A percentile compares a stretch with the other conserved stretches of the same genome.
These are phyloP conservation scores for Planiliza haematocheilus DNA, from an alignment of 2,113 vertebrate species.

Conservation along the genomic window DNA sequence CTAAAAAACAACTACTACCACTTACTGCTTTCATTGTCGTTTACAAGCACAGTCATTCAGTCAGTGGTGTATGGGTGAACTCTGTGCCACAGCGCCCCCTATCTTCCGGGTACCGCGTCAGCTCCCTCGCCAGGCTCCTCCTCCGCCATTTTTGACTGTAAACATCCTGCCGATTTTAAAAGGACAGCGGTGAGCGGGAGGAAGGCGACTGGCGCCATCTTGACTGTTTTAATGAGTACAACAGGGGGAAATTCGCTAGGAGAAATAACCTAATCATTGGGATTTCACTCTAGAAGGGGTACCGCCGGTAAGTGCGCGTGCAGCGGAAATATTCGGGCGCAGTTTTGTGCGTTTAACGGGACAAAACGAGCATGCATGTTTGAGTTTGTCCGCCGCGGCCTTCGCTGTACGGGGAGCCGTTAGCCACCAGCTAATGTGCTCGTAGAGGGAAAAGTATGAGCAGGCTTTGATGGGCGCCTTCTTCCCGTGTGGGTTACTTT, in stretches of 20 bases:
- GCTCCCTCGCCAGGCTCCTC: constrained; percentile 66
- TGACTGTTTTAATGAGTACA: constrained; percentile 85
- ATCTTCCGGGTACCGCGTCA: constrained; percentile 15
- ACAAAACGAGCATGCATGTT: constrained; percentile 29
- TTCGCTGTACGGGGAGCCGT: constrained; percentile 54
- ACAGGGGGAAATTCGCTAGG: constrained; percentile 77
- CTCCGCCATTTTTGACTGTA: constrained; percentile 83
- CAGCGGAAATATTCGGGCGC: constrained; percentile 3
- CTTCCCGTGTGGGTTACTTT: neutral
- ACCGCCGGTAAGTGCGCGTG: constrained; percentile 67
- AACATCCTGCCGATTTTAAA: constrained; percentile 87
- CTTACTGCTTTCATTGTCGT: no score
- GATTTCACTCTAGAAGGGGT: constrained; percentile 44
- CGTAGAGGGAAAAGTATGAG: constrained; percentile 45
- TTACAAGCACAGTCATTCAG: no score
- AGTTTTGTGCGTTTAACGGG: neutral
- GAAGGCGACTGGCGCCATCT: constrained; percentile 86
- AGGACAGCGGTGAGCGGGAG: constrained; percentile 83
- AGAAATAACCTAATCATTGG: constrained; percentile 75
- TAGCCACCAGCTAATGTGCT: constrained; percentile 68
- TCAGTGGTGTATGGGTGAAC: neutral
- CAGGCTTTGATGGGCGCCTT: constrained; percentile 11
- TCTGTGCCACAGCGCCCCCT: constrained; percentile 59
- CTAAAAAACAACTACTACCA: no score
- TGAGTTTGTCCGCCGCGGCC: constrained; percentile 59